Conservation (phyloP, 2,888 invertebrate species). For the Lathronympha strigana region DNA sequence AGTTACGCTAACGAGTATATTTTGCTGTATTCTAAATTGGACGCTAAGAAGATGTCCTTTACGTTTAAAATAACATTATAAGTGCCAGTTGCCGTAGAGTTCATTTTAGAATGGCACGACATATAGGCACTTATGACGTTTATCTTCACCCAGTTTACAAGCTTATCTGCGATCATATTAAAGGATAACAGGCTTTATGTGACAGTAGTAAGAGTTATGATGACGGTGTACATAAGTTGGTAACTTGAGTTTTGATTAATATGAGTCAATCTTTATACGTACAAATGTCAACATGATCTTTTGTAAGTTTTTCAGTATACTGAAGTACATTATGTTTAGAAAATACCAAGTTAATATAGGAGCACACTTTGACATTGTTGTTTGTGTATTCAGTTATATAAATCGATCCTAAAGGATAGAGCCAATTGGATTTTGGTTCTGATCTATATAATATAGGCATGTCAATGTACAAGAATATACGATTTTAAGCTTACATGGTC, state of each 20-base stretch:
- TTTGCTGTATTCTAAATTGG: too few relatives aligned
- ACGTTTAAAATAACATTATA: neutral
- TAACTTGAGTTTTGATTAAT: neutral
- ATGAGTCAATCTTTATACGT: neutral
- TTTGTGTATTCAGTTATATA: too few relatives aligned
- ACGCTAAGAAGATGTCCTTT: too few relatives aligned
- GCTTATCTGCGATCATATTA: neutral
- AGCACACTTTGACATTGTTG: too few relatives aligned
- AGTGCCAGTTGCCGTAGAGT: neutral
- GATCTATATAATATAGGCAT: too few relatives aligned
- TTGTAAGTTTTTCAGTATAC: neutral
- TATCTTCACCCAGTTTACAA: neutral
- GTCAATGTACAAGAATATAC: too few relatives aligned
- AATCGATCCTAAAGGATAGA: too few relatives aligned
- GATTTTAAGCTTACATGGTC: too few relatives aligned
- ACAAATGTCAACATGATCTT: conserved; percentile 1
- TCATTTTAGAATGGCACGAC: neutral
- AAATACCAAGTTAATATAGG: too few relatives aligned
- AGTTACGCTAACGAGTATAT: neutral
- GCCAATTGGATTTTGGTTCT: too few relatives aligned
- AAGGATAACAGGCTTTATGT: neutral
- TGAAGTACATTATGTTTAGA: too few relatives aligned
- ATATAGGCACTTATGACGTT: neutral
- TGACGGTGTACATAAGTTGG: neutral
- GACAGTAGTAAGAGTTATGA: neutral